phyloP scores from a whole-genome alignment of 2,113 vertebrate species.

The Brachyhypopomus occidentalis region DNA sequence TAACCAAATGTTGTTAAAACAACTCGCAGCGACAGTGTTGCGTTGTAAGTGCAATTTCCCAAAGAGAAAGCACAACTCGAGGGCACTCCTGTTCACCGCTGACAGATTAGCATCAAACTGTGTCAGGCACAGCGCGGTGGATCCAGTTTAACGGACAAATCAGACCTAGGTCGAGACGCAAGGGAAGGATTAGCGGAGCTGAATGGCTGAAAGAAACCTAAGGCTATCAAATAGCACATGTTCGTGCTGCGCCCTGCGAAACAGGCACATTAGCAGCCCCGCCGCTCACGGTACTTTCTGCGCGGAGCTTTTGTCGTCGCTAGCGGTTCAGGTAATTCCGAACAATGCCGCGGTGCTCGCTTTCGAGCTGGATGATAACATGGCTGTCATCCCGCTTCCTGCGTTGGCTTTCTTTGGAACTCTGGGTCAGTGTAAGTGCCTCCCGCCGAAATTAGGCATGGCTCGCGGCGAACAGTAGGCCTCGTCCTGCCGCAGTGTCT shows the following conservation, averaged over 20 bases:
- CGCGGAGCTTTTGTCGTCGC: conserved; percentile 30
- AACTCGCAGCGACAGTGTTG: background rate
- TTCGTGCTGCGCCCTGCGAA: conserved; percentile 70
- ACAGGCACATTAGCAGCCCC: conserved; percentile 64
- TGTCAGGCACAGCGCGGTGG: conserved; percentile 56
- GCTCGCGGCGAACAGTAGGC: background rate
- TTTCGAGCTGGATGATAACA: conserved; percentile 29
- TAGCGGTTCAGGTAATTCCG: conserved; percentile 49
- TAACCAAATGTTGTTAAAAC: conserved; percentile 34
- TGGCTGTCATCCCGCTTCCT: conserved; percentile 39
- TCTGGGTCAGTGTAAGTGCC: conserved; percentile 10
- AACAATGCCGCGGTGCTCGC: conserved; percentile 31
- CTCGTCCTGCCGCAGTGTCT: conserved; percentile 4
- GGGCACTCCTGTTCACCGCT: conserved; percentile 22
- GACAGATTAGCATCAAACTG: conserved; percentile 56
- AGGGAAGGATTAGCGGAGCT: conserved; percentile 69
- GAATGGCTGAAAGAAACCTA: conserved; percentile 65
- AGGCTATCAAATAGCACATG: conserved; percentile 74
- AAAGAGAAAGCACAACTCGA: conserved; percentile 46
- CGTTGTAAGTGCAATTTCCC: conserved; percentile 26
- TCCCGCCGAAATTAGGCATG: conserved; percentile 39
- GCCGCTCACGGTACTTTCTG: conserved; percentile 42
- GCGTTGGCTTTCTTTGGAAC: conserved; percentile 32
- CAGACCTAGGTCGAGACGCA: conserved; percentile 62
- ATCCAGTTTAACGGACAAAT: conserved; percentile 66